Evolutionary conservation across 2,888 invertebrate genomes (phyloP).

Genomic region (Asteroscopus sphinx): DNA sequence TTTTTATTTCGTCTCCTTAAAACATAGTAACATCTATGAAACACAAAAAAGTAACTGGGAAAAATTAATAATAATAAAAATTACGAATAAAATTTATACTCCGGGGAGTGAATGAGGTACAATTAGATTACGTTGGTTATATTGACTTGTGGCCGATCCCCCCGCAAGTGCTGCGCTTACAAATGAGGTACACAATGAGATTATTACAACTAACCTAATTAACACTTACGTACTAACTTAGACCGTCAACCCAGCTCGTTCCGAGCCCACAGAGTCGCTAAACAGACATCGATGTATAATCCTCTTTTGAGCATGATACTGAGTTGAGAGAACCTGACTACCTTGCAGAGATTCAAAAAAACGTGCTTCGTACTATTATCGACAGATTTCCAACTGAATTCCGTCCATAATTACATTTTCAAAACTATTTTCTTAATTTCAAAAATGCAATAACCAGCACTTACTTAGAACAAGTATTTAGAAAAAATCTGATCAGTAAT

Average conservation of each 20-base stretch:
- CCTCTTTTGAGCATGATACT: constrained; percentile 74
- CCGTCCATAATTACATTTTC: constrained; percentile 52
- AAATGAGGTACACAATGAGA: constrained; percentile 87
- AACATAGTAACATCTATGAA: constrained; percentile 91
- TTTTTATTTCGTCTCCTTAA: constrained; percentile 86
- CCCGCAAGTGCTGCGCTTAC: constrained; percentile 69
- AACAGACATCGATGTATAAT: constrained; percentile 66
- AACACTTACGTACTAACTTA: constrained; percentile 81
- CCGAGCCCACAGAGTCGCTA: constrained; percentile 58
- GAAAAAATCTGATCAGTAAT: constrained; percentile 51
- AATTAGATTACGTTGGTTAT: constrained; percentile 83
- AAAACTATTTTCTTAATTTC: constrained; percentile 48
- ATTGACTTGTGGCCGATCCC: constrained; percentile 79
- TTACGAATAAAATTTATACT: constrained; percentile 86
- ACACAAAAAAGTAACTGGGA: constrained; percentile 89
- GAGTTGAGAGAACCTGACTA: constrained; percentile 82
- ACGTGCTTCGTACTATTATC: constrained; percentile 57
- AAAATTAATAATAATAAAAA: constrained; percentile 85
- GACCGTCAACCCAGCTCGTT: constrained; percentile 76
- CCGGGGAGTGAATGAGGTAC: constrained; percentile 88
- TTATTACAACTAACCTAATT: constrained; percentile 85
- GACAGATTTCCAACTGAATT: constrained; percentile 47
- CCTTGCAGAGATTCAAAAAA: constrained; percentile 87
- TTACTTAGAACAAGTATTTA: constrained; percentile 49
- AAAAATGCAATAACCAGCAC: constrained; percentile 53